Conservation (phyloP, 2,888 invertebrate genomes). For the Smittia aterrima region DNA sequence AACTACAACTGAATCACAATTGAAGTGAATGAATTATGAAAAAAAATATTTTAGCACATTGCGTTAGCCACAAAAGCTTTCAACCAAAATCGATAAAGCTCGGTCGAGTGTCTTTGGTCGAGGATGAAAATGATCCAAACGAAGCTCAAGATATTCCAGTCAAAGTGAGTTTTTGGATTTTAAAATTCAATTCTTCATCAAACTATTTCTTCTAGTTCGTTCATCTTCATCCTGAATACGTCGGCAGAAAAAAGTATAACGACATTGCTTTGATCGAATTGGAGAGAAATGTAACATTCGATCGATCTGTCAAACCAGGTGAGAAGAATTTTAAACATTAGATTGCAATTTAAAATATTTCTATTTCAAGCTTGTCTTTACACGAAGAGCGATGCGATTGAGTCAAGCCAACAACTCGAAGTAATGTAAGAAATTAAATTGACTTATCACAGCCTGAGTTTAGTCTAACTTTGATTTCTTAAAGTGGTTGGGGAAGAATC, state of each 20-base stretch:
- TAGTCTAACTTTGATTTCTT: neutral
- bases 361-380: too few species aligned
- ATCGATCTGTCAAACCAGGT: conserved; percentile 43
- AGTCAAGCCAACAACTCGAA: too few species aligned
- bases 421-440: too few species aligned
- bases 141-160: neutral
- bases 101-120: conserved; percentile 40
- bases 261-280: conserved; percentile 46
- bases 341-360: too few species aligned
- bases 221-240: conserved; percentile 43
- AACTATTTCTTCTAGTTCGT: conserved; percentile 42
- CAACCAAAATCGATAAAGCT: conserved; percentile 42
- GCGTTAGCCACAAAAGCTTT: conserved; percentile 15
- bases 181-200: neutral
- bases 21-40: neutral
- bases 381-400: too few species aligned
- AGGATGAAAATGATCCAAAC: conserved; percentile 31
- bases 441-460: too few species aligned
- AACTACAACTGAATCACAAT: neutral
- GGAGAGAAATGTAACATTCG: conserved; percentile 40
- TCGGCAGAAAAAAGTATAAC: conserved; percentile 42
- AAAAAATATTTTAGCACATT: conserved; percentile 43
- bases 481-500: neutral
- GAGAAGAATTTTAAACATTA: too few species aligned
- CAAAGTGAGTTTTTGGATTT: neutral